Percentiles rank a stretch among this genome's conserved stretches.
These are phyloP conservation scores for Symphodus melops DNA, from an alignment of 2,113 vertebrate genomes.

Conservation along the genomic window DNA sequence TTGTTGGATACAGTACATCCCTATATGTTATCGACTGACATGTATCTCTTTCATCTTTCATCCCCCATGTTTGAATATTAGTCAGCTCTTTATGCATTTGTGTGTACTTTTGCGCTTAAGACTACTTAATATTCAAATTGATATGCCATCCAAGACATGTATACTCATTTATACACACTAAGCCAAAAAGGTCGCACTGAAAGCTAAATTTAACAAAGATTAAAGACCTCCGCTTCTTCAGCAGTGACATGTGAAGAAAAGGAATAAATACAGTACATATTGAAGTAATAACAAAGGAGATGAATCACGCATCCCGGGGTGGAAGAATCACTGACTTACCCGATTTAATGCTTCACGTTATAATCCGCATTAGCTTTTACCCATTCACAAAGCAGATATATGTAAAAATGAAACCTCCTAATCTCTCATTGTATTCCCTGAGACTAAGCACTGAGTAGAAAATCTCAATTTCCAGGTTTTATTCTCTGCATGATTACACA, in stretches of 20 bases:
- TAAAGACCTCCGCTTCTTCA: constrained; percentile 54
- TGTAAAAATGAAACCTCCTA: constrained; percentile 64
- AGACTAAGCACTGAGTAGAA: constrained; percentile 30
- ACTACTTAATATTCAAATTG: constrained; percentile 18
- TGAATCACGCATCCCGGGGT: constrained; percentile 41
- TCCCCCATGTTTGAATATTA: constrained; percentile 11
- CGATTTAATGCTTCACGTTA: constrained; percentile 68
- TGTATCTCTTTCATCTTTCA: constrained; percentile 25
- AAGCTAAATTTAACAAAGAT: constrained; percentile 49
- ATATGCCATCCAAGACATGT: background rate
- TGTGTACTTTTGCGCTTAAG: background rate
- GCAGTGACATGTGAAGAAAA: constrained; percentile 62
- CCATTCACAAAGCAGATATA: constrained; percentile 65
- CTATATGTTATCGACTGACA: background rate
- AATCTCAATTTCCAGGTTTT: constrained; percentile 52
- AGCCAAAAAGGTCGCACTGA: constrained; percentile 31
- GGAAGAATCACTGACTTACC: constrained; percentile 55
- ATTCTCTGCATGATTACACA: constrained; percentile 38
- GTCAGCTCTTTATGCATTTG: background rate
- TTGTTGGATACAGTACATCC: constrained; percentile 1
- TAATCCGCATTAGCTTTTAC: constrained; percentile 72
- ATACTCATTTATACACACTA: constrained; percentile 3
- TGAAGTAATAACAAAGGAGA: constrained; percentile 68
- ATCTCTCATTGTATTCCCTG: constrained; percentile 45
- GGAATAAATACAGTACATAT: constrained; percentile 71